Percentiles rank a stretch among this genome's conserved stretches.
Conservation (phyloP, 2,113 vertebrate genomes). For the Oceanodroma tethys region DNA sequence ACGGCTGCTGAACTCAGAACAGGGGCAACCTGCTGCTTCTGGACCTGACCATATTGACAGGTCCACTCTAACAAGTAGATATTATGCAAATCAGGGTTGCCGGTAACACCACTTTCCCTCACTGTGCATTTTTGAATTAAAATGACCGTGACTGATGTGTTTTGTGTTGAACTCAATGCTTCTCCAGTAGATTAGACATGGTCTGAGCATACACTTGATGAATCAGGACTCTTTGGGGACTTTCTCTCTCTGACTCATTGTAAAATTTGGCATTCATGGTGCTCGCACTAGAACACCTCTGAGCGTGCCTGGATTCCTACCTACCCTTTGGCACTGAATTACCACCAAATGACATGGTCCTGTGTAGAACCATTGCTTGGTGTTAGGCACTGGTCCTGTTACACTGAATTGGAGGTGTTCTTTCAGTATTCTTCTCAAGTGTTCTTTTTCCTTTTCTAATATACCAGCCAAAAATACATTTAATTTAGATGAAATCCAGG, state of each 20-base stretch:
- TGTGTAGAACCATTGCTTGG: background rate
- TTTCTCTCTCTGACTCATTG: background rate
- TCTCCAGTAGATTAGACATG: background rate
- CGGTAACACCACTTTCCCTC: background rate
- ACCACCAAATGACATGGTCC: fast-evolving
- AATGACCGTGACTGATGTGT: background rate
- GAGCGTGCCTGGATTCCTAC: background rate
- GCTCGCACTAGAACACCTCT: background rate
- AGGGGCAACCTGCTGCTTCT: background rate
- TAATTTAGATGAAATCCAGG: background rate
- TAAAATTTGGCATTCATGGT: background rate
- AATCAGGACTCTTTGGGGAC: background rate
- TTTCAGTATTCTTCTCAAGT: background rate
- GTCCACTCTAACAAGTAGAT: background rate
- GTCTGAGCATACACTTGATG: background rate
- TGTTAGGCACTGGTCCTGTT: background rate
- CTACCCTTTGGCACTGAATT: background rate
- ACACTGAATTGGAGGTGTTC: background rate
- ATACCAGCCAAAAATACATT: background rate
- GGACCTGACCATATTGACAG: background rate
- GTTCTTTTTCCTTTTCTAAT: background rate
- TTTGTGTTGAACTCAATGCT: background rate
- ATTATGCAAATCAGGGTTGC: background rate
- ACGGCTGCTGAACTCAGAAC: background rate
- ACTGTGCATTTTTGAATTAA: background rate